Conservation (phyloP, 2,888 invertebrate genomes). For the Elaeidobius kamerunicus region DNA sequence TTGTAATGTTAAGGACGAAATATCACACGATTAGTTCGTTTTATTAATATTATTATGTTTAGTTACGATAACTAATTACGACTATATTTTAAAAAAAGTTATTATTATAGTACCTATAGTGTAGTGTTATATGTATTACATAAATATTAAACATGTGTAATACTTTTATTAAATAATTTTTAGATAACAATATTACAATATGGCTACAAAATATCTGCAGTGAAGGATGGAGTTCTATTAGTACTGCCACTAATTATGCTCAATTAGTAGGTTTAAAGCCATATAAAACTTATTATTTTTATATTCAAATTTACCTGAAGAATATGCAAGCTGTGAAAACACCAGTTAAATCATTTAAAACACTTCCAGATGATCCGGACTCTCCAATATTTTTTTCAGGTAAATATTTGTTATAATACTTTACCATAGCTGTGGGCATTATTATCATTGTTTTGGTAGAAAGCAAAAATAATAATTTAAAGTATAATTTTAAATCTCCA, state of each 20-base stretch:
- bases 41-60: too few relatives aligned
- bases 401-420: too few relatives aligned
- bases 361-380: constrained; percentile 57
- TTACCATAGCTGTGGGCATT: background rate
- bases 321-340: constrained; percentile 10
- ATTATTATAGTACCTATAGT: too few relatives aligned
- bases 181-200: too few relatives aligned
- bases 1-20: too few relatives aligned
- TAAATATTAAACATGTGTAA: too few relatives aligned
- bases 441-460: background rate
- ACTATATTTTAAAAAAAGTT: too few relatives aligned
- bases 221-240: constrained; percentile 41
- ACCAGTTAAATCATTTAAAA: constrained; percentile 60
- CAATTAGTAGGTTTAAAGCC: constrained; percentile 56
- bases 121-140: too few relatives aligned
- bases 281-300: constrained; percentile 69
- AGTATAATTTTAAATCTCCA: too few relatives aligned
- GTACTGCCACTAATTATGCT: constrained; percentile 36
- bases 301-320: constrained; percentile 55
- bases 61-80: too few relatives aligned
- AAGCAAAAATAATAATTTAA: background rate
- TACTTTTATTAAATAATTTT: too few relatives aligned
- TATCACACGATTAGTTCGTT: too few relatives aligned
- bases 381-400: constrained; percentile 41
- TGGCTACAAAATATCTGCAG: constrained; percentile 39